Conservation (phyloP, 2,888 invertebrate genomes). For the Diachrysia chrysitis region DNA sequence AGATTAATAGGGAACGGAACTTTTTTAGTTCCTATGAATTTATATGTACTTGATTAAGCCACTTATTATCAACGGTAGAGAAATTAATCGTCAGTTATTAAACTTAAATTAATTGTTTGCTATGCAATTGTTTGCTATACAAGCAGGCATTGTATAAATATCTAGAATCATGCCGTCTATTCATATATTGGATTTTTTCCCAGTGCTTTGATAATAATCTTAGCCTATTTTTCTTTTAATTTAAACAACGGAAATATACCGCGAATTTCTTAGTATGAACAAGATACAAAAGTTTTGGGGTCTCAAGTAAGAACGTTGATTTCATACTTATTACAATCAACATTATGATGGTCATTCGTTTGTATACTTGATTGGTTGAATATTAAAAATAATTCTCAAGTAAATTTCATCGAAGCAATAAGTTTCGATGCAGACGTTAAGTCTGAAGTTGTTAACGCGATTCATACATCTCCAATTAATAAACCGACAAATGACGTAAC, state of each 20-base stretch:
- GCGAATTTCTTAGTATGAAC: not conserved
- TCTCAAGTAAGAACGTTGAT: not conserved
- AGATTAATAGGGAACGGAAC: too few relatives aligned
- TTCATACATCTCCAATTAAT: not conserved
- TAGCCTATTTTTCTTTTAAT: not conserved
- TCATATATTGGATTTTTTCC: too few relatives aligned
- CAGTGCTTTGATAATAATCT: too few relatives aligned
- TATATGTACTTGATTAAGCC: too few relatives aligned
- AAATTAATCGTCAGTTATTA: too few relatives aligned
- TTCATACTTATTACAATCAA: not conserved
- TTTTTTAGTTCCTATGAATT: too few relatives aligned
- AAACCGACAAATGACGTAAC: constrained; percentile 16
- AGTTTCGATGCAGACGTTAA: not conserved
- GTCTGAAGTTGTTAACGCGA: not conserved
- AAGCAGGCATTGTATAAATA: too few relatives aligned
- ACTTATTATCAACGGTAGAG: too few relatives aligned
- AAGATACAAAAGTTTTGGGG: not conserved
- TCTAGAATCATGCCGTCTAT: too few relatives aligned
- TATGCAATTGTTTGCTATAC: too few relatives aligned
- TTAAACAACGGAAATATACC: not conserved
- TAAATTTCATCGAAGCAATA: not conserved
- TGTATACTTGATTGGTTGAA: not conserved
- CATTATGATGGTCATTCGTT: not conserved
- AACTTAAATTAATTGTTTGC: too few relatives aligned
- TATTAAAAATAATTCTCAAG: not conserved